Base-by-base conservation (phyloP, 64 coral and sea anemone species). In the Catalaphyllia jardinei region DNA sequence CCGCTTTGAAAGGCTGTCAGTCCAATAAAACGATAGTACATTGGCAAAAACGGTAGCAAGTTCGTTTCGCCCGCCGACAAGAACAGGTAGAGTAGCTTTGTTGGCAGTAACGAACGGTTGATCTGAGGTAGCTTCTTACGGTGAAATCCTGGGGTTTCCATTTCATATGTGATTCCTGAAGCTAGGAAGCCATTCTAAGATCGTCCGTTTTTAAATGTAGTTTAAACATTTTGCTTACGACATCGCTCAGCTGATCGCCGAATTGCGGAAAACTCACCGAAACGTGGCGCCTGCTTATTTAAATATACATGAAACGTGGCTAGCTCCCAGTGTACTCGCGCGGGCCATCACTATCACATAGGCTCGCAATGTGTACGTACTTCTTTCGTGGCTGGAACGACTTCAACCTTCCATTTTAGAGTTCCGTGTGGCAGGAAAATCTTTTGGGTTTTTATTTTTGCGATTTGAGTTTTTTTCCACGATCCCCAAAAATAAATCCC, bases 1-100 rank as follows among this genome's bases (percentile, higher is more conserved):
- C 97, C 97, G 80, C 65, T 93, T 79, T 99, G 93, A 67, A 99
- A 88, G 5, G 97, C 94, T 25, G 94, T 95, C 74, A 99, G 59
- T 52, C 97, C 97, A 90, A 95, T 74, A 27, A 99, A 92, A 76
- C 97, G 97, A 83, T 91, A 99, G 74, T 88, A 99, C 92, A 99
- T 91, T 7, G 97, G 97, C 12, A 95, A 76, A 79, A 95, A 99
- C 0, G 94, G 97, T 46, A 93, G 57, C 28, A 99, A 78, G 15
- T 86, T 91, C 24, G 77, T 87, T 75, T 79, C 29, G 50, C 97
- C 88, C 27, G 97, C 90, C 1, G 87, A 86, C 65, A 87, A 93
- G 64, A 99, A 93, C 31, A 99, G 87, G 52, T 87, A 83, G 73
- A 99, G 91, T 29, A 99, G 72, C 82, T 93, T 99, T 10, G 93